phyloP scores from a whole-genome alignment of 2,888 invertebrate genomes.

The Allygus modestus region DNA sequence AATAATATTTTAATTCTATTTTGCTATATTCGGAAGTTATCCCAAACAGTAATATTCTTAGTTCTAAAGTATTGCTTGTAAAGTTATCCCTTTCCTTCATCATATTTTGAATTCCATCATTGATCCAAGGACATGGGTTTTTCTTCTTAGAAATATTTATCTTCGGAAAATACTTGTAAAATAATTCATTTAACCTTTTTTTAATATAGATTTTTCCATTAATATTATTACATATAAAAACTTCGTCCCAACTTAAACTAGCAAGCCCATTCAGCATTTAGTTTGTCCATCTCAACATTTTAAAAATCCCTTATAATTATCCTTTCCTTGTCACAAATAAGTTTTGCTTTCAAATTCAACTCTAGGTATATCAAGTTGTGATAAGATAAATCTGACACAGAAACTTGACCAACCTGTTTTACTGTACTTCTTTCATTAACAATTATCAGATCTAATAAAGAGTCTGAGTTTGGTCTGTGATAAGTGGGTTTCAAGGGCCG shows the following conservation, averaged over 20 bases:
- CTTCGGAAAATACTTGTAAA: not conserved
- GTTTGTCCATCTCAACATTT: not conserved
- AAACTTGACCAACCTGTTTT: not conserved
- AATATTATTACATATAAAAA: not conserved
- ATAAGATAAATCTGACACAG: not conserved
- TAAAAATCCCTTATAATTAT: not conserved
- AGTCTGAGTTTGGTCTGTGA: not conserved
- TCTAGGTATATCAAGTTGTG: not conserved
- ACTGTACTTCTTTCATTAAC: not conserved
- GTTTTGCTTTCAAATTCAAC: not conserved
- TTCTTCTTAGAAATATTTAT: constrained; percentile 9
- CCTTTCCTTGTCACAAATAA: not conserved
- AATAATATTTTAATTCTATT: no score
- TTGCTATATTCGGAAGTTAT: not conserved
- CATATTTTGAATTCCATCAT: not conserved
- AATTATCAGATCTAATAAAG: not conserved
- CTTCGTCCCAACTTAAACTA: not conserved
- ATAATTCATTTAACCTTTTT: not conserved
- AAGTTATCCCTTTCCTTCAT: not conserved
- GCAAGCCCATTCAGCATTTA: not conserved
- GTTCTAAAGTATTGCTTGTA: not conserved
- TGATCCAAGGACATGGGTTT: not conserved
- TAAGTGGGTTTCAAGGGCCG: not conserved
- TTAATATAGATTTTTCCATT: not conserved
- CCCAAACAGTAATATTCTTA: not conserved